Base-by-base conservation (phyloP, 2,888 invertebrate species). In the Agriotes lineatus region DNA sequence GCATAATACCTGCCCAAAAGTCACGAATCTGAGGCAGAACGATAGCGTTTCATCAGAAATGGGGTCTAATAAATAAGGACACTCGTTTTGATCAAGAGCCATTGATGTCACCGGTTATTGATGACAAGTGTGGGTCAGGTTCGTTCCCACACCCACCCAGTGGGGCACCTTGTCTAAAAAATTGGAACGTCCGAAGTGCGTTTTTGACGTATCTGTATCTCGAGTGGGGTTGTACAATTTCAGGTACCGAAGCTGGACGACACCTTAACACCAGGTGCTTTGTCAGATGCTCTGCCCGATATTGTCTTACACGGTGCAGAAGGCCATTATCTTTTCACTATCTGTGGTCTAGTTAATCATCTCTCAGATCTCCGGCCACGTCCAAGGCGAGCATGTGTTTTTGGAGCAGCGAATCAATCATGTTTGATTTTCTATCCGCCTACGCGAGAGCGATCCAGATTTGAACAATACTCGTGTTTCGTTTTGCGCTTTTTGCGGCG, bases 21-120 rank as follows among this genome's bases (percentile, higher is more conserved):
- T 48, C 25, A 48, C 9, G 19, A 45, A 45, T 10, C 20, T 5
- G 14, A 48, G 30, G 9, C 25, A n/a, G 18, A 37, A 56, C 30
- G 18, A 57, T 20, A 57, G 18, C 37, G 20, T 57, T 57, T 57
- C 56, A 37, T 19, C 56, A 57, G 37, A 57, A 39, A 37, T 57
- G 48, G 45, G 14, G 69, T 35, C 72, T 52, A 69, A 74, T 74
- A 74, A 74, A 72, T 74, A 74, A 71, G 71, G 56, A 71, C 67
- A 71, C 70, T 67, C 62, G 70, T 63, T 72, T 72, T 73, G 73
- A 74, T 76, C 74, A 72, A 73, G 69, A 77, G 80, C 80, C 82
- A 82, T 82, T 82, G 79, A 82, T 81, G 82, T 82, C 82, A 82
- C 78, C 75, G 76, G 78, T 82, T 82, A 82, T 82, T 82, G 82